These are phyloP conservation scores for Julus scanicus DNA, from an alignment of 2,888 invertebrate genomes.

Conservation along the genomic window DNA sequence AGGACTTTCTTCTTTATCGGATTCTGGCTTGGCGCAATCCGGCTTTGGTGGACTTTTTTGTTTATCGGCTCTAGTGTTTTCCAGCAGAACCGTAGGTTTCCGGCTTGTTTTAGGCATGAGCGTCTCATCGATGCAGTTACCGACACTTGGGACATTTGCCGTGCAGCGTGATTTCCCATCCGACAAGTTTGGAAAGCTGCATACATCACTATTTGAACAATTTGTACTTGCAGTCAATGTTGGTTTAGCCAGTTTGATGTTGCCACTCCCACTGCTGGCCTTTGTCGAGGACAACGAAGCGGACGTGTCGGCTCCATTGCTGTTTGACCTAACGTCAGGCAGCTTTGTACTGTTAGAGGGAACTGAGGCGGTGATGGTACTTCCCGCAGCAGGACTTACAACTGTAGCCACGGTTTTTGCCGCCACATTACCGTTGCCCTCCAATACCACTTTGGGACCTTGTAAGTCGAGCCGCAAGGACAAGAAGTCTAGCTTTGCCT, in stretches of 20 bases:
- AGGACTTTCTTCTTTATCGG: not conserved
- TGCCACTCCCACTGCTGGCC: not conserved
- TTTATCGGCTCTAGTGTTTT: not conserved
- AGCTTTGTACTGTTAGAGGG: not conserved
- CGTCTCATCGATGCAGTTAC: not conserved
- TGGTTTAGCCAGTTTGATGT: not conserved
- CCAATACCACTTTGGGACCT: not conserved
- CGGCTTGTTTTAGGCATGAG: not conserved
- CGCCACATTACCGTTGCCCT: not conserved
- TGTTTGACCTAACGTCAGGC: not conserved
- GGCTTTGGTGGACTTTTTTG: not conserved
- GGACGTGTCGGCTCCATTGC: not conserved
- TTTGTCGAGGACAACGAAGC: not conserved
- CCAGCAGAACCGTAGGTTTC: not conserved
- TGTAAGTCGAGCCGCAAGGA: slow-evolving; percentile 17
- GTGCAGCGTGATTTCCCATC: not conserved
- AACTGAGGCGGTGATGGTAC: not conserved
- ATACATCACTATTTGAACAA: not conserved
- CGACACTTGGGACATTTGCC: too few species aligned
- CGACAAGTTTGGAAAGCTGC: not conserved
- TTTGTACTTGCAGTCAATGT: not conserved
- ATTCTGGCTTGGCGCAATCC: not conserved
- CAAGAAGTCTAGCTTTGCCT: slow-evolving; percentile 15
- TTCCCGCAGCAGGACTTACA: not conserved
- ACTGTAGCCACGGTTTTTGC: not conserved